Evolutionary conservation across 2,888 invertebrate species (phyloP), one percentile per base, ranked within the genome.

Genomic region (Thumatha senex): DNA sequence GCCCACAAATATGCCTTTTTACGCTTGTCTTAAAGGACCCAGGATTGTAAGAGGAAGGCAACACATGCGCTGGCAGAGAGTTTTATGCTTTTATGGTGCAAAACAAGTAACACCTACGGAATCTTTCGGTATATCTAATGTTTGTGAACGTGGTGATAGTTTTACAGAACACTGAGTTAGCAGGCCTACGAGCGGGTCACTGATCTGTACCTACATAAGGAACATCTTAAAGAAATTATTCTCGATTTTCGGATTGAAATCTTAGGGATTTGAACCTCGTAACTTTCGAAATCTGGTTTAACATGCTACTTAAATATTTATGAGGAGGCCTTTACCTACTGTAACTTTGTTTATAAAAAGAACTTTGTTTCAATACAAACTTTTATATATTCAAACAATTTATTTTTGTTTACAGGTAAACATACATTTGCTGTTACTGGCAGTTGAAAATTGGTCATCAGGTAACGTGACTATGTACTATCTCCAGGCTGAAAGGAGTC

Each of bases 391-490:
- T 43, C 29, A 39, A 39, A 60, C 51, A 35, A 48, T 15, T 18
- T 34, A 48, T 35, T 46, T 40, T 36, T 51, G 38, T 51, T 63
- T 54, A 14, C 63, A 63, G 63, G 63, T 63, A 63, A 57, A 44
- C 33, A n/a, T 11, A 12, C 38, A n/a, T 34, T 4, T 45, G 9
- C 12, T 18, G 15, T 24, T 35, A 8, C 13, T 11, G 24, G 10
- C 24, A 24, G 24, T 24, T 18, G 9, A 33, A 34, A 35, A 44
- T 24, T 2, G 18, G 12, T n/a, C 15, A 43, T 34, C 33, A 43
- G 44, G 44, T 44, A 44, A 15, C 18, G 15, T 39, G 2, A 9
- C 7, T 13, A 14, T 14, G 14, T 2, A 9, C 3, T 8, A 36
- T 14, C 36, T 36, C 9, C 14, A n/a, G n/a, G n/a, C n/a, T n/a